These are phyloP conservation scores for Anguilla rostrata DNA, from an alignment of 2,113 vertebrate species.

Conservation along the genomic window DNA sequence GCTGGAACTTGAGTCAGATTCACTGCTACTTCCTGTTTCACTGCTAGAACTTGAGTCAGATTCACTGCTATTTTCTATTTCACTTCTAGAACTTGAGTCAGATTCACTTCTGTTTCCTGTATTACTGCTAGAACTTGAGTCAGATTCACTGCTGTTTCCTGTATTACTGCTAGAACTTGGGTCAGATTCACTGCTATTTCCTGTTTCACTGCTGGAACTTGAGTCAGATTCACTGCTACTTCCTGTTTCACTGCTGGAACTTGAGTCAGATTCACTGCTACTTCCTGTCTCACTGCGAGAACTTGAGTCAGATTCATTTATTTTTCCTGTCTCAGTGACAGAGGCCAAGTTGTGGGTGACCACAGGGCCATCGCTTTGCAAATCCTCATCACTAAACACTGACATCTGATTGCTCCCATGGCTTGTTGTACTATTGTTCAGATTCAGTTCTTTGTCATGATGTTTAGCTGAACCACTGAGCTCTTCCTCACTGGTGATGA, in stretches of 20 bases:
- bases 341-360: no score
- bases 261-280: background rate
- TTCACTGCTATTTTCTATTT: background rate
- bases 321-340: background rate
- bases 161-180: background rate
- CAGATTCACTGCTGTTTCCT: background rate
- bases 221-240: background rate
- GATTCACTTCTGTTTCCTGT: background rate
- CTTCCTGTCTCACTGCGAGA: background rate
- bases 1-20: background rate
- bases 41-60: slow-evolving; percentile 4
- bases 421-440: background rate
- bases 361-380: slow-evolving; percentile 5
- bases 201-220: background rate
- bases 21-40: background rate
- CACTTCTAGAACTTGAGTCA: background rate
- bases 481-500: background rate
- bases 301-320: background rate
- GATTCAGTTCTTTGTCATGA: background rate
- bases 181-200: background rate
- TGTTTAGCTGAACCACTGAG: background rate
- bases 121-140: background rate
- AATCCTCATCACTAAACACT: background rate
- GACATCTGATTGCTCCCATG: no score
- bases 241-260: background rate